Evolutionary conservation across 1,140 invertebrate species (phyloP), one percentile per base, ranked within the genome.

Genomic region (Pachyrhynchus sulphureomaculatus): DNA sequence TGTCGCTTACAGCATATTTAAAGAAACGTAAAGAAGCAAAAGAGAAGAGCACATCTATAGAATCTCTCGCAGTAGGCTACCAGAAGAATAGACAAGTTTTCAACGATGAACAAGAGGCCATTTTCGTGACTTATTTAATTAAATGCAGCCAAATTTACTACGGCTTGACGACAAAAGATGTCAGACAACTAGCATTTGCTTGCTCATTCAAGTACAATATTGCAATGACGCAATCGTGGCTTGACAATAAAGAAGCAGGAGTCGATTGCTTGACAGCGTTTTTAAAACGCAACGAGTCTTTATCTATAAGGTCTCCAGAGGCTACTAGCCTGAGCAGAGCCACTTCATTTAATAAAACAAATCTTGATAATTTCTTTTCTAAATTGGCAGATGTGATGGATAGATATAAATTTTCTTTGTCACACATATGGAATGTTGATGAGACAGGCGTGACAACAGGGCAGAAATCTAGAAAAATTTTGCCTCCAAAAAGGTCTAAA

Each of bases 371-470:
- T 44, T 76, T 77, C 64, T 72, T 62, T 53, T 61, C 71, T 39
- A 79, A 77, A 66, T 52, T 78, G n/a, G 10, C 34, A 15, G 66
- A 4, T 13, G 69, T 77, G 4, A 61, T 76, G 69, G 51, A 73
- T 67, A 33, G 65, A 48, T 17, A 71, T 48, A 62, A 64, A n/a
- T 75, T 72, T 59, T 44, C 64, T 47, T 34, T 64, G 15, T 59
- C 70, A 53, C 29, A 68, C 80, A 71, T 61, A 36, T 61, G 51
- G 58, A 80, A 81, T 64, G 66, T 79, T 15, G 78, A 80, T 68
- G 78, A 81, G 67, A 77, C 56, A 4, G 75, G 75, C 6, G 67
- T 77, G 17, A 79, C 77, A 5, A 81, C 78, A n/a, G 78, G 81
- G 3, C 77, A 75, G 62, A 71, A 70, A 52, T 69, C 70, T 17